phyloP scores from a whole-genome alignment of 1,140 invertebrate genomes.

The Halesus radiatus region DNA sequence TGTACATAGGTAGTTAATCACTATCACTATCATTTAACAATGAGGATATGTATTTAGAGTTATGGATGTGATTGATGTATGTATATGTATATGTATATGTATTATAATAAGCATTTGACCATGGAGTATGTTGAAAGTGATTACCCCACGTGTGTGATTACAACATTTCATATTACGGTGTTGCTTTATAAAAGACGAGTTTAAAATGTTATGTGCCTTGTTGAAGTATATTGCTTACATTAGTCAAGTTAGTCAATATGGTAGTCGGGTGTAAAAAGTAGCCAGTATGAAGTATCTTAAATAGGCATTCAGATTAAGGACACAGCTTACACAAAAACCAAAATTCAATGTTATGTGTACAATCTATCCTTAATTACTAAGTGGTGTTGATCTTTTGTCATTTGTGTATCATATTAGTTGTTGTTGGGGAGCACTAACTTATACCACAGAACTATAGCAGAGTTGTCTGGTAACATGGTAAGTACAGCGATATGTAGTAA shows the following conservation, averaged over 20 bases:
- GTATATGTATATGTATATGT: slow-evolving; percentile 1
- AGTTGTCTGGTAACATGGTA: no score
- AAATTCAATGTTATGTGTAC: slow-evolving; percentile 37
- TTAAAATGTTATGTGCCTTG: slow-evolving; percentile 58
- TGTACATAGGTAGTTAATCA: no score
- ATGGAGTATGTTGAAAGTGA: slow-evolving; percentile 40
- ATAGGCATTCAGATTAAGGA: slow-evolving; percentile 35
- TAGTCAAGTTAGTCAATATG: slow-evolving; percentile 42
- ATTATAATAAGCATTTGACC: slow-evolving; percentile 46
- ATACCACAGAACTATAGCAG: no score
- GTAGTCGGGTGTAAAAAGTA: slow-evolving; percentile 51
- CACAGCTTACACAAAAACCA: slow-evolving; percentile 43
- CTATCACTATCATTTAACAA: slow-evolving; percentile 6
- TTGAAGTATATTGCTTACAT: slow-evolving; percentile 56
- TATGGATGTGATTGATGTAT: no score
- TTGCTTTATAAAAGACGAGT: slow-evolving; percentile 56
- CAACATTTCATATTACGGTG: slow-evolving; percentile 45
- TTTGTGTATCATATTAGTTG: not conserved
- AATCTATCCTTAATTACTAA: slow-evolving; percentile 5
- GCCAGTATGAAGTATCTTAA: slow-evolving; percentile 39
- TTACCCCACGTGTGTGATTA: slow-evolving; percentile 32
- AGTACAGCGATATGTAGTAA: no score
- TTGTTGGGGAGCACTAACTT: no score
- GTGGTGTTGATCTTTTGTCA: not conserved
- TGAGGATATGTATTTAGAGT: not conserved